Conservation (phyloP, 2,888 invertebrate species). For the Papilio elwesi region DNA sequence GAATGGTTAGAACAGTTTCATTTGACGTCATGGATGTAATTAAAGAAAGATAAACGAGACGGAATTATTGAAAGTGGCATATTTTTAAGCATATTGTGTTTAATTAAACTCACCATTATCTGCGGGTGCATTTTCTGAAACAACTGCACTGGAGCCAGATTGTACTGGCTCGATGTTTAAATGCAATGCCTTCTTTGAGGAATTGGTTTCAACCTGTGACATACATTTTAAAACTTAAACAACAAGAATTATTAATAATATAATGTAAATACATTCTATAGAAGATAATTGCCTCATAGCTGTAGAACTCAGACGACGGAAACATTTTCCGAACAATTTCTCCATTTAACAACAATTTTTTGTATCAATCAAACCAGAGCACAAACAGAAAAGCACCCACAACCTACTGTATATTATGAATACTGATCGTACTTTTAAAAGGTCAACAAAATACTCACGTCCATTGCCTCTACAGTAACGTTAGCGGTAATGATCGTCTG, state of each 20-base stretch:
- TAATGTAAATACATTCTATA: too few species aligned
- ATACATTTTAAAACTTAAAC: background rate
- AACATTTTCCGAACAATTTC: too few species aligned
- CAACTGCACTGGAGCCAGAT: constrained; percentile 59
- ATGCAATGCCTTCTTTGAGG: constrained; percentile 60
- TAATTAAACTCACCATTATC: constrained; percentile 60
- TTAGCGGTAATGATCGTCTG: constrained; percentile 52
- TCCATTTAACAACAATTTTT: too few species aligned
- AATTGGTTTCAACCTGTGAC: constrained; percentile 60
- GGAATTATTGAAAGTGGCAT: too few species aligned
- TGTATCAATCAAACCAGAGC: too few species aligned
- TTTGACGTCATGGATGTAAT: too few species aligned
- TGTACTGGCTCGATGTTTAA: constrained; percentile 61
- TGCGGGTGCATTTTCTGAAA: constrained; percentile 50
- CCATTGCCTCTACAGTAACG: constrained; percentile 67
- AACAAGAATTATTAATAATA: background rate
- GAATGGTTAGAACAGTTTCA: too few species aligned
- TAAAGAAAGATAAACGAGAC: too few species aligned
- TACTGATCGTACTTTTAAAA: background rate
- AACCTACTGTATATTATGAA: background rate
- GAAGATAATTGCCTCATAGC: too few species aligned
- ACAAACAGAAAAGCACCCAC: too few species aligned
- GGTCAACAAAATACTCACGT: constrained; percentile 51
- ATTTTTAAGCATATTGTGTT: background rate
- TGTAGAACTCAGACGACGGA: too few species aligned